Evolutionary conservation across 2,888 invertebrate genomes (phyloP), one percentile per base, ranked within the genome.

Genomic region (Plebejus melissa): DNA sequence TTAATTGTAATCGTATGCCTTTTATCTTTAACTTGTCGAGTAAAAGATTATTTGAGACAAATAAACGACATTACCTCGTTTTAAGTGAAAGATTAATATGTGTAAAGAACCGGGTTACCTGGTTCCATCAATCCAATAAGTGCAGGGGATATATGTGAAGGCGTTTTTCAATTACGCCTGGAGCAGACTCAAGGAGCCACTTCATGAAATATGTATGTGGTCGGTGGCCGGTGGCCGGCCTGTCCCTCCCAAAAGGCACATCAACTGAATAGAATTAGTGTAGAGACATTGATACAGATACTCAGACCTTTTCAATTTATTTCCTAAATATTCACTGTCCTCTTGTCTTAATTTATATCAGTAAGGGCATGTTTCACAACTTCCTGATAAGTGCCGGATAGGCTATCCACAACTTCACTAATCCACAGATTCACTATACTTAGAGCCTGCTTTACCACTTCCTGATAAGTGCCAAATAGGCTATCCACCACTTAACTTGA

Each of bases 121-220:
- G 65, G 65, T 65, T 71, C 11, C 71, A n/a, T 79, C 80, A 83
- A 82, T 83, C 86, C 85, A 83, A 84, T 84, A 87, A 86, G 82
- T 84, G 82, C 80, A 79, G 80, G 83, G 87, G 86, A 88, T 89
- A 89, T 86, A 81, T 86, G 83, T 83, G 83, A 86, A 83, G 86
- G 84, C 83, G 86, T 87, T 89, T 89, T 90, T 91, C 91, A 91
- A 92, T 92, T 89, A 86, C 86, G 87, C 85, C 85, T 83, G 83
- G 82, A 84, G 84, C 80, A 78, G 80, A 81, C 82, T 84, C 82
- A 80, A 80, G 79, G 82, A 85, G 88, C 82, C 81, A 83, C 83
- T 88, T 91, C 92, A 92, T 92, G 92, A 92, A 91, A 92, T 88
- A 92, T 92, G 86, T 91, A 92, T 92, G 84, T 83, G 75, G 74